Conservation (phyloP, 2,888 invertebrate genomes). For the Microctonus hyperodae region DNA sequence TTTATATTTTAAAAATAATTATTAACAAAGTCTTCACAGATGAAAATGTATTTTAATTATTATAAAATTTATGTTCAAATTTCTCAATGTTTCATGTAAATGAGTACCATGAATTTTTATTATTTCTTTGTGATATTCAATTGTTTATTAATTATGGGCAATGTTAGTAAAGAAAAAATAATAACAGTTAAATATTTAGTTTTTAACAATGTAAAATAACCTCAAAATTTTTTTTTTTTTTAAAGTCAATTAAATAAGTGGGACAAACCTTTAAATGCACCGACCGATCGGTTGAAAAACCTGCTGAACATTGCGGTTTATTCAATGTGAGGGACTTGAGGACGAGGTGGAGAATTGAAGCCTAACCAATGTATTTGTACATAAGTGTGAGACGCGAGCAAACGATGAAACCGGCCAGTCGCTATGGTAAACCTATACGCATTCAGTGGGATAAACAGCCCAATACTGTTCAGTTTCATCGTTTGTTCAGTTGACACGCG, state of each 20-base stretch:
- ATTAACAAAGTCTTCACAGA: no score
- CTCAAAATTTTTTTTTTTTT: neutral
- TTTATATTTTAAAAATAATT: no score
- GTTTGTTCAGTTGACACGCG: neutral
- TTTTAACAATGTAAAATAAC: neutral
- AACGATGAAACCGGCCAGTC: neutral
- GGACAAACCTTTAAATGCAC: neutral
- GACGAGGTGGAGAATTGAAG: neutral
- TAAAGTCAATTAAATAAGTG: neutral
- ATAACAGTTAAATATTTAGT: neutral
- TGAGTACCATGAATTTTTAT: no score
- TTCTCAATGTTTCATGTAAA: no score
- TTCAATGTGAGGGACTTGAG: neutral
- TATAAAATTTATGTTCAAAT: no score
- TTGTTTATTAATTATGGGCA: no score
- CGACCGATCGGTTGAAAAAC: neutral
- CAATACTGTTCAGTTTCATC: neutral
- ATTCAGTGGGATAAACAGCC: neutral
- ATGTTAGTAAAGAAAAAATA: neutral
- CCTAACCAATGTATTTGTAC: neutral
- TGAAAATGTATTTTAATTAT: no score
- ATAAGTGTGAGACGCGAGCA: neutral
- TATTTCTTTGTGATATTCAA: no score
- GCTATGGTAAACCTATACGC: neutral
- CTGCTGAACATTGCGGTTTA: neutral